A percentile compares a stretch with the other conserved stretches of the same genome.
These are phyloP conservation scores for Noctua fimbriata DNA, from an alignment of 2,888 invertebrate genomes.

Conservation along the genomic window DNA sequence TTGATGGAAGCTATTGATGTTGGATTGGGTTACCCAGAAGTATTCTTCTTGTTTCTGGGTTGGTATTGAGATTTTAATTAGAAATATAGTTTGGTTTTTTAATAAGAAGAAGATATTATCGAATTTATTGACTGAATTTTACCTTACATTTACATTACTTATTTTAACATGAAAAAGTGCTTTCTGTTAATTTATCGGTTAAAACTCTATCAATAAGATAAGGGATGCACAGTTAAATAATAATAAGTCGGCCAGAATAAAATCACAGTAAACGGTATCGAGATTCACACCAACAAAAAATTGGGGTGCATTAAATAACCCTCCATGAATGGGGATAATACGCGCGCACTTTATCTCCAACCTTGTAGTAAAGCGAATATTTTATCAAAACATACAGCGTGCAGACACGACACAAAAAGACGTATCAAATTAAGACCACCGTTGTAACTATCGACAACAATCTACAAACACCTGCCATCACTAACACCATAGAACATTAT, in stretches of 20 bases:
- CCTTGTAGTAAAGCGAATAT: neutral
- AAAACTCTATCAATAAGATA: neutral
- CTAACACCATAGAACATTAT: conserved; percentile 25
- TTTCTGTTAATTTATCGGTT: neutral
- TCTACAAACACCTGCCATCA: conserved; percentile 29
- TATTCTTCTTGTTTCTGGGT: conserved; percentile 24
- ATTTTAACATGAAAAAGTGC: neutral
- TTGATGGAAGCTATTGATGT: conserved; percentile 32
- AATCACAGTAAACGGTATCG: neutral
- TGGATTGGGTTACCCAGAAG: conserved; percentile 31
- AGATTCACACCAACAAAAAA: conserved; percentile 8
- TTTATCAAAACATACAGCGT: neutral
- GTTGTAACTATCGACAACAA: conserved; percentile 23
- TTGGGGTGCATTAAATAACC: conserved; percentile 28
- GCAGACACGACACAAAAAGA: neutral
- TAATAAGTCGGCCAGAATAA: neutral
- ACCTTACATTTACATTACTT: neutral
- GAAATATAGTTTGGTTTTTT: neutral
- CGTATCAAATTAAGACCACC: conserved; percentile 13
- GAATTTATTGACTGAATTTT: neutral
- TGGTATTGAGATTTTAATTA: neutral
- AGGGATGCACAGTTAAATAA: conserved; percentile 7
- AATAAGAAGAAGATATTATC: neutral
- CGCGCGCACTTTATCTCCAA: neutral
- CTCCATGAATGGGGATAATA: conserved; percentile 11